Evolutionary conservation across 2,113 vertebrate genomes (phyloP), one percentile per base, ranked within the genome.

Genomic region (Myiozetetes cayanensis): DNA sequence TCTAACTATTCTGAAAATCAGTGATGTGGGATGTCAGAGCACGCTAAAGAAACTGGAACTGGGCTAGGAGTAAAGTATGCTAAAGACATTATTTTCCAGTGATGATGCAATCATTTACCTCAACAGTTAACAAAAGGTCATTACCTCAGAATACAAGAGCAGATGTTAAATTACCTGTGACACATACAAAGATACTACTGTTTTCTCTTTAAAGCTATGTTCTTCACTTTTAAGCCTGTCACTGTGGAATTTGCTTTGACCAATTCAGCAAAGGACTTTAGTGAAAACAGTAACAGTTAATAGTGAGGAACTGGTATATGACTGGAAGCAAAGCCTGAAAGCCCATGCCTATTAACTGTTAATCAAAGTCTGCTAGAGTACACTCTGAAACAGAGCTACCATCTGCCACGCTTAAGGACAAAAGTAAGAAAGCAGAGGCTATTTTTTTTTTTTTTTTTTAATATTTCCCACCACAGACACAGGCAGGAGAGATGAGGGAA

Each of bases 241-340:
- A 62, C 35, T 0, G 4, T 35, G 43, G n/a, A 85, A 83, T 85
- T 85, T 73, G 63, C 25, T 91, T 52, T 39, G 81, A 52, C 30
- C 4, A 2, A 43, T 66, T 78, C 72, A 88, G 59, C 10, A 37
- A 35, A 85, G 27, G 13, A 63, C 41, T 77, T 70, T 0, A 63
- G 55, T 50, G 35, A 41, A 87, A 91, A 70, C 35, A 66, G 8
- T 43, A 87, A 52, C 39, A 79, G 16, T 49, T 71, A 58, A 58
- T 58, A 39, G 66, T 5, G 23, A 28, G 50, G 55, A 84, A 20
- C 37, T 91, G 80, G 56, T 53, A 56, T 61, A 85, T 0, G 1
- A 91, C 61, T 83, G 25, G 28, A 89, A 93, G 25, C 23, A 82
- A 89, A 87, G 49, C 52, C 66, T 79, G 81, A 79, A 89, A 91